Evolutionary conservation across 2,888 invertebrate species (phyloP).

Genomic region (Erpobdella octoculata): DNA sequence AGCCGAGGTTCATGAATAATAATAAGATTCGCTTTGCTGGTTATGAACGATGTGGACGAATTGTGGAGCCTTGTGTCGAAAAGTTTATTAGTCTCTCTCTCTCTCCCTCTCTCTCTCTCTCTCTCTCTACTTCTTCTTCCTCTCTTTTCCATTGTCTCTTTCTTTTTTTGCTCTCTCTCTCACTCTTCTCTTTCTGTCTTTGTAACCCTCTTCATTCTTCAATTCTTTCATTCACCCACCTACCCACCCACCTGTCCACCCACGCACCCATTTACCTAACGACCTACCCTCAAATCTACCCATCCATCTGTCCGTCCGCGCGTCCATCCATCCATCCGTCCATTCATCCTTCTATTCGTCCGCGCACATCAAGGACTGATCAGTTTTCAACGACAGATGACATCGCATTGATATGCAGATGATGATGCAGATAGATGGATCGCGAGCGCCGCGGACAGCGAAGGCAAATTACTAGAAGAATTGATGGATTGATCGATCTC

Average conservation of each 20-base stretch:
- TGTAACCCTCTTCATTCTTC: not conserved
- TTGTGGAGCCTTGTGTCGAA: too few species aligned
- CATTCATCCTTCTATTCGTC: not conserved
- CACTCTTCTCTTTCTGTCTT: not conserved
- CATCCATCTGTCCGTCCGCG: not conserved
- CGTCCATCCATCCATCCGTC: not conserved
- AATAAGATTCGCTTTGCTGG: not conserved
- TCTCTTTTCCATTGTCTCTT: not conserved
- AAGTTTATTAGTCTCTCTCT: not conserved
- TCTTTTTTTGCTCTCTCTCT: not conserved
- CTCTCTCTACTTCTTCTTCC: not conserved
- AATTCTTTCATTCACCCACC: constrained; percentile 13
- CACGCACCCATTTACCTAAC: not conserved
- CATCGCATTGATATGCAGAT: too few species aligned
- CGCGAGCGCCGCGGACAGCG: too few species aligned
- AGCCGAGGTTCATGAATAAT: not conserved
- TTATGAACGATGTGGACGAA: constrained; percentile 1
- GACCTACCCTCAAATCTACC: not conserved
- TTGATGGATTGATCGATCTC: too few species aligned
- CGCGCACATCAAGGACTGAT: too few species aligned
- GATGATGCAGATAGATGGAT: too few species aligned
- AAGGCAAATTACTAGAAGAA: too few species aligned
- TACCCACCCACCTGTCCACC: not conserved
- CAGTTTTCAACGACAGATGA: too few species aligned
- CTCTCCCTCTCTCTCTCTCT: not conserved